Conservation (phyloP, 2,888 invertebrate genomes). For the Laothoe populi region DNA sequence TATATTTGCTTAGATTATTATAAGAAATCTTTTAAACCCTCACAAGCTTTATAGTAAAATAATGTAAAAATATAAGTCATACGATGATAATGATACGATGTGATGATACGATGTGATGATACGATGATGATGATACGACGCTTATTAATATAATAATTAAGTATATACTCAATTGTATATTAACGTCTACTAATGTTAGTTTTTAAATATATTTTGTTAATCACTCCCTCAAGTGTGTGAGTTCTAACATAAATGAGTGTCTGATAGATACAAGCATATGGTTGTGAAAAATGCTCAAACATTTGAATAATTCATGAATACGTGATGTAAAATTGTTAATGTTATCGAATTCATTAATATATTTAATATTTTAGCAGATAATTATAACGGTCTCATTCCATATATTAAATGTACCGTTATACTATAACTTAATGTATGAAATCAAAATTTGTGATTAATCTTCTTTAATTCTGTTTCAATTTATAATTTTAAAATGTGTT, state of each 20-base stretch:
- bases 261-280: neutral
- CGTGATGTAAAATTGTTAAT: slow-evolving; percentile 27
- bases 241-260: neutral
- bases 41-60: neutral
- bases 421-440: neutral
- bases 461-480: neutral
- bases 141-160: too few relatives aligned
- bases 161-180: too few relatives aligned
- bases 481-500: neutral
- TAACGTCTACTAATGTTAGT: neutral
- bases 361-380: slow-evolving; percentile 31
- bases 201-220: neutral
- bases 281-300: neutral
- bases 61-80: neutral
- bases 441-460: neutral
- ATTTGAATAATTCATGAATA: slow-evolving; percentile 31
- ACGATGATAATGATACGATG: neutral
- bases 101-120: too few relatives aligned
- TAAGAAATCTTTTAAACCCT: neutral
- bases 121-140: too few relatives aligned
- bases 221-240: neutral
- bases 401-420: slow-evolving; percentile 11
- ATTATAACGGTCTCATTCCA: slow-evolving; percentile 38
- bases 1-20: neutral
- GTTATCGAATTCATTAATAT: slow-evolving; percentile 32